Base-by-base conservation (phyloP, 2,888 invertebrate genomes). In the Platycheirus albimanus region DNA sequence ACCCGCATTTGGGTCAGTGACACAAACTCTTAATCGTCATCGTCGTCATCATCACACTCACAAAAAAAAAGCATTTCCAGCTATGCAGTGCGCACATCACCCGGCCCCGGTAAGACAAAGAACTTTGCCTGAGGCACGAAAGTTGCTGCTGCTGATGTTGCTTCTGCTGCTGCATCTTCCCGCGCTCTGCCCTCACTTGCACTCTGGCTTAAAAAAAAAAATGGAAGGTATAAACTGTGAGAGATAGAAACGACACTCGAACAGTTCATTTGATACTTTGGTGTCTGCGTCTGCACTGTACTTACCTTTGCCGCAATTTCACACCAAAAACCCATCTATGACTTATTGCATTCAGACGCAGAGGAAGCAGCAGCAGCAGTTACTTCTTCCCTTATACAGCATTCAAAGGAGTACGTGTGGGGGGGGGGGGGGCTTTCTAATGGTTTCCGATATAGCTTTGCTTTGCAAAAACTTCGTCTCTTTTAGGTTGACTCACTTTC, bases 1-100 rank as follows among this genome's bases (percentile, higher is more conserved):
- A 20, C 71, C 58, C 66, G 76, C 81, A 81, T 81, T 66, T 81
- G 81, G 81, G 81, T 81, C 81, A 81, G 66, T 58, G 76, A 80
- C 81, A 81, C 81, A 76, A 75, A 47, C 80, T 76, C 66, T 58
- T 28, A 64, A 63, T 51, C 64, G 41, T 47, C 61, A 54, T 51
- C 33, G 45, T 11, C 47, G 41, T 49, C 64, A 30, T 5, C 41
- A n/a, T 4, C 11, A 24, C 24, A 28, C n/a, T 1, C 3, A 28
- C 7, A n/a, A 63, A 45, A 36, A 52, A 52, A 74, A 56, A 51
- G 7, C 67, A 76, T 66, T 61, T 51, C 66, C 20, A 66, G 52
- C 81, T 61, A 66, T 61, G 66, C 70, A 61, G n/a, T 61, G 61
- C 45, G 45, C 61, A 45, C 43, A 45, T 19, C 61, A 41, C 66